These are phyloP conservation scores for Habrosyne pyritoides DNA, from an alignment of 2,888 invertebrate genomes.

Conservation along the genomic window DNA sequence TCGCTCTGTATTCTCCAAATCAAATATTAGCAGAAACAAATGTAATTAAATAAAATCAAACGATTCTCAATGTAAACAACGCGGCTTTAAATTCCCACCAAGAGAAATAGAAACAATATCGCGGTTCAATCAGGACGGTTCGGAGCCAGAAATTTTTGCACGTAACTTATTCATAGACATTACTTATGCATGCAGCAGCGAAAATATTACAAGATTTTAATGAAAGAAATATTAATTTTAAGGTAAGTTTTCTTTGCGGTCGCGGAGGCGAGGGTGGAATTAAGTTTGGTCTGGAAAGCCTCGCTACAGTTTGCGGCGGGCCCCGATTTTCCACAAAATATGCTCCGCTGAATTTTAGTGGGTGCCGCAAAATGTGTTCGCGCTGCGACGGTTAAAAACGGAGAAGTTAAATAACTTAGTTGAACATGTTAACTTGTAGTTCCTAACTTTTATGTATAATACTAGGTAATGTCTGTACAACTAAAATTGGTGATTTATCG, in stretches of 20 bases:
- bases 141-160: slow-evolving; percentile 64
- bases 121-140: slow-evolving; percentile 52
- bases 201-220: slow-evolving; percentile 85
- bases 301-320: slow-evolving; percentile 3
- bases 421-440: no score
- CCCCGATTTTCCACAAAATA: slow-evolving; percentile 35
- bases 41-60: slow-evolving; percentile 31
- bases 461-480: no score
- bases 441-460: not conserved
- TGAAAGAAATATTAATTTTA: slow-evolving; percentile 84
- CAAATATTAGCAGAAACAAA: slow-evolving; percentile 31
- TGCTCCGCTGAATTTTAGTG: slow-evolving; percentile 49
- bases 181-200: slow-evolving; percentile 84
- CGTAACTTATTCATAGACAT: slow-evolving; percentile 80
- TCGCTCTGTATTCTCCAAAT: not conserved
- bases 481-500: no score
- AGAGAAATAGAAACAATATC: slow-evolving; percentile 16
- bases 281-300: slow-evolving; percentile 54
- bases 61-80: slow-evolving; percentile 9
- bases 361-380: slow-evolving; percentile 11
- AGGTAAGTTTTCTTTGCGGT: slow-evolving; percentile 80
- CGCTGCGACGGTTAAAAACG: not conserved
- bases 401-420: not conserved
- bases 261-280: slow-evolving; percentile 60
- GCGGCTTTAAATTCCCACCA: not conserved